Evolutionary conservation across 2,888 invertebrate species (phyloP).

Genomic region (Augochlorella aurata): DNA sequence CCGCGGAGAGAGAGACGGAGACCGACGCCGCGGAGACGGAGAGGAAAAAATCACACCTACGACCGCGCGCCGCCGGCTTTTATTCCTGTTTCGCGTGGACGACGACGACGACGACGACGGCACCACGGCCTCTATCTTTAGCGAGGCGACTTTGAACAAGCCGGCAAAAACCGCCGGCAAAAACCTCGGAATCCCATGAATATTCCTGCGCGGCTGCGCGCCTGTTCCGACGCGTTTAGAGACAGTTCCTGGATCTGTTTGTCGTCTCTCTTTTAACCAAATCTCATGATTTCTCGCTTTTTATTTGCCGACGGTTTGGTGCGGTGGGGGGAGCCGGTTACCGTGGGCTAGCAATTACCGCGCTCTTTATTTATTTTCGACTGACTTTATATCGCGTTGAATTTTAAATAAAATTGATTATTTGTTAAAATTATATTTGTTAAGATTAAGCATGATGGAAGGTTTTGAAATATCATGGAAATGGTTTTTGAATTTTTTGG

Average conservation of each 20-base stretch:
- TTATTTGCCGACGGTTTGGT: too few relatives aligned
- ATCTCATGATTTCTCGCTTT: too few relatives aligned
- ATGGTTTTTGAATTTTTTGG: too few relatives aligned
- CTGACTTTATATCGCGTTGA: too few relatives aligned
- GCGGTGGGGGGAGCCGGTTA: too few relatives aligned
- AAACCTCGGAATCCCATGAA: not conserved
- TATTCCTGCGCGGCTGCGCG: not conserved
- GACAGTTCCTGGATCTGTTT: not conserved
- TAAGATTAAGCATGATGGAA: too few relatives aligned
- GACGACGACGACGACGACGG: not conserved
- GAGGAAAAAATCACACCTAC: slow-evolving; percentile 43
- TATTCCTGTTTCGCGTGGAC: slow-evolving; percentile 14
- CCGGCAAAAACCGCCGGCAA: slow-evolving; percentile 5
- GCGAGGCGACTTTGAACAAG: slow-evolving; percentile 37
- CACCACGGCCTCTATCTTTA: slow-evolving; percentile 27
- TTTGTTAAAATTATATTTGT: too few relatives aligned
- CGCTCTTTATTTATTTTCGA: too few relatives aligned
- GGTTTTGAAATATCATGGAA: too few relatives aligned
- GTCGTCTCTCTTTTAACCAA: not conserved
- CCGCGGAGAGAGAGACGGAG: not conserved
- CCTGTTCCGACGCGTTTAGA: not conserved
- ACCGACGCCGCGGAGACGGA: not conserved
- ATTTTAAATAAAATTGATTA: too few relatives aligned
- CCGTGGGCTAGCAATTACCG: too few relatives aligned
- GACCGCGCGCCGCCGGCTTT: slow-evolving; percentile 17